Base-by-base conservation (phyloP, 2,888 invertebrate species). In the Stenchaetothrips biformis region DNA sequence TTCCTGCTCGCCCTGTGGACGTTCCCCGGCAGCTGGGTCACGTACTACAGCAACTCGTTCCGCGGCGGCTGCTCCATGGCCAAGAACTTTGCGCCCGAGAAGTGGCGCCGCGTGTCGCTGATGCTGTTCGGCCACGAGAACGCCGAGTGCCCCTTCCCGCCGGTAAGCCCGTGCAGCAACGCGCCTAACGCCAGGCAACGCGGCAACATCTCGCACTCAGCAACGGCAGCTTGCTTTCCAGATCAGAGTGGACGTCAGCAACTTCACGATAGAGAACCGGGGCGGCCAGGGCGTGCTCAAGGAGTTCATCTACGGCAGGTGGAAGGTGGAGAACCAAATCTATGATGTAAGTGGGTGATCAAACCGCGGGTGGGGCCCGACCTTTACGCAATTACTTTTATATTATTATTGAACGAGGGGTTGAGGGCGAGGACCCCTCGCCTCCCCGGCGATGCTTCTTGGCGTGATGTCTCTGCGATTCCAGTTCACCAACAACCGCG, bases 141-240 rank as follows among this genome's bases (percentile, higher is more conserved):
- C 67, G 67, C 67, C 67, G 67, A 74, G 25, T 74, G 67, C 67
- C 67, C 67, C 25, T 74, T 74, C 67, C 67, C 67, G 67, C 67
- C 67, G 67, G 67, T 74, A 25, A 74, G 67, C 67, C 18, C 13
- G 53, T 53, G 53, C 53, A 9, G 2, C 37, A 37, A 37, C 37
- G 37, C 37, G 4, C 37, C 2, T 37, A 37, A 37, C 37, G 37
- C 37, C 37, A 37, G 37, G 37, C 4, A 4, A 37, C 37, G 37
- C 37, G 1, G 4, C 37, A 37, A 1, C 4, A 4, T 37, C 37
- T 37, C 37, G 37, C 37, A 37, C 37, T 4, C 37, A 37, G 37
- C 4, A 37, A 1, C 37, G 1, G 37, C 37, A 37, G 37, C 16
- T 18, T 37, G 2, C 37, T 53, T 11, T 74, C 21, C 25, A 74